These are phyloP conservation scores for Gymnothorax reevesii DNA, from an alignment of 2,797 vertebrate genomes.

Conservation along the genomic window DNA sequence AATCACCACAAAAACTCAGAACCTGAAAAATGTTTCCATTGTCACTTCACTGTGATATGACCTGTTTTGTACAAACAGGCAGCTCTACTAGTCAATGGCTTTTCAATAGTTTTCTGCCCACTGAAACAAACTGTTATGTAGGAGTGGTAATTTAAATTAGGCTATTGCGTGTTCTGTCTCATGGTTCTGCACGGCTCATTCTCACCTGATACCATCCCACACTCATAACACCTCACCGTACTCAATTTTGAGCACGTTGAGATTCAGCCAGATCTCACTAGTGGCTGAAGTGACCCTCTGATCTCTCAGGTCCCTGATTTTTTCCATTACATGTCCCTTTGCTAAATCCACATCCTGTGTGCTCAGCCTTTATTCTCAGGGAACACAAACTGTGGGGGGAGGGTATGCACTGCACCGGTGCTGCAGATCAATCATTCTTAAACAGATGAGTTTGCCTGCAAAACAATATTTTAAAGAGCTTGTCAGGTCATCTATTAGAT, in stretches of 20 bases:
- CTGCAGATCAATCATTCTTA: conserved; percentile 34
- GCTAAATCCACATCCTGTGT: conserved; percentile 40
- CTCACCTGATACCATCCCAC: background rate
- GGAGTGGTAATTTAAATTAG: background rate
- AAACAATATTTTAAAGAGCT: conserved; percentile 4
- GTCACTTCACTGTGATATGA: background rate
- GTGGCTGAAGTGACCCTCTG: background rate
- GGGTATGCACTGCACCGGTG: conserved; percentile 78
- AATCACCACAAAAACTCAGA: background rate
- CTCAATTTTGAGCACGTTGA: background rate
- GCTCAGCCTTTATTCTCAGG: conserved; percentile 44
- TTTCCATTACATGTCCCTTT: background rate
- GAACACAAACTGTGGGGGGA: conserved; percentile 89
- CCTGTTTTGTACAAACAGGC: background rate
- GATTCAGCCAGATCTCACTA: background rate
- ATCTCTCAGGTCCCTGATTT: background rate
- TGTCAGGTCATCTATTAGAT: background rate
- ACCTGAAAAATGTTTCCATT: background rate
- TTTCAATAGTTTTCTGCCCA: background rate
- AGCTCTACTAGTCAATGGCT: background rate
- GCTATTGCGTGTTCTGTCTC: background rate
- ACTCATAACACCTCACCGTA: background rate
- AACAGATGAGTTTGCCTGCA: conserved; percentile 29
- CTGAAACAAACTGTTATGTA: background rate
- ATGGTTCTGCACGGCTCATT: background rate